Conservation (phyloP, 2,113 vertebrate genomes). For the Psophia crepitans region DNA sequence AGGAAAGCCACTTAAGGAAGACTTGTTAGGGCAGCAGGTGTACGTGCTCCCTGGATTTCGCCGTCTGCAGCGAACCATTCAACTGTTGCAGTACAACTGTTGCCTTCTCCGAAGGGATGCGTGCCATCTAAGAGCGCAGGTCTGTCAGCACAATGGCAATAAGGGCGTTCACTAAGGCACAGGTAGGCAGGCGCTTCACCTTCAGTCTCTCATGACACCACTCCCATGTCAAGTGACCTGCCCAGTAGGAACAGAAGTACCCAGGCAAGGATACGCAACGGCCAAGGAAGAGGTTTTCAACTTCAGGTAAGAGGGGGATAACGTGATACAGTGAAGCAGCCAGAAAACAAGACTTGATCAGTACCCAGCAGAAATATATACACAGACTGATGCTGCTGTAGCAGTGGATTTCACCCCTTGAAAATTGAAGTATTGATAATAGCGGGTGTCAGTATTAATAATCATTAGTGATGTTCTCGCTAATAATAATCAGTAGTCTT, state of each 20-base stretch:
- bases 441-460: neutral
- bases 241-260: neutral
- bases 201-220: neutral
- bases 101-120: neutral
- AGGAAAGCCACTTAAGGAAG: neutral
- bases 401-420: neutral
- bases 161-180: too few species aligned
- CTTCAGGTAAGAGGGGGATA: neutral
- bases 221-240: neutral
- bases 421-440: neutral
- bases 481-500: neutral
- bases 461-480: too few species aligned
- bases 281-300: neutral
- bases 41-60: neutral
- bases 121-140: neutral
- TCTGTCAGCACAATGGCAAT: neutral
- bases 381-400: neutral
- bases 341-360: neutral
- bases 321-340: neutral
- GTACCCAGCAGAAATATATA: neutral
- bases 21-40: neutral
- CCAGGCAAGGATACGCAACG: rapidly evolving
- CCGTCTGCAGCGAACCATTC: neutral
- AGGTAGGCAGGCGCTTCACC: too few species aligned
- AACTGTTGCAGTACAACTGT: neutral